Base-by-base conservation (phyloP, 2,888 invertebrate species). In the Thera britannica region DNA sequence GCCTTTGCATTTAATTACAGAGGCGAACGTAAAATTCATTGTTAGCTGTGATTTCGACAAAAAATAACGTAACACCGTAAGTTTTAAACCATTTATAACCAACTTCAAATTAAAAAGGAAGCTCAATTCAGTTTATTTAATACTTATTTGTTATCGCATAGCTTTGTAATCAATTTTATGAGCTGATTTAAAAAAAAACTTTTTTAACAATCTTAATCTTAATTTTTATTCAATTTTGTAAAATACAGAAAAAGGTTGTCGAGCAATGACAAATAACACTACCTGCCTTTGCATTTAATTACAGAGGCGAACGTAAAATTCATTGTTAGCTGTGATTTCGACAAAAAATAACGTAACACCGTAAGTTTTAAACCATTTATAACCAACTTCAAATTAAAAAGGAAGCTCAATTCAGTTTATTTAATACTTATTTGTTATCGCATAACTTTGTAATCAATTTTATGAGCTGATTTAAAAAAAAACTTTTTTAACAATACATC, bases 241-340 rank as follows among this genome's bases (percentile, higher is more conserved):
- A 7, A 48, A 11, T n/a, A 11, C 0, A 8, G 41, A 38, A 57
- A 67, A 67, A 54, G 6, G 62, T 62, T 67, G 62, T 9, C 58
- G 48, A 55, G 7, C 36, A n/a, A 44, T 62, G 58, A 8, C 36
- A 36, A 56, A 12, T 41, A 49, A 61, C 5, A 8, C n/a, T 41
- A 55, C n/a, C 36, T 38, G 57, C 38, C 2, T 6, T 49, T 63
- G 51, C 49, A 62, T 58, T 11, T 56, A 8, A 62, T 60, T 62
- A 63, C 59, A 63, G 35, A 56, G 63, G 34, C 59, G 8, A 2
- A 12, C 2, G 5, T 6, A 34, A 7, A 49, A 6, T 23, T 59
- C 65, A 68, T 63, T 63, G 44, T 60, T 51, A n/a, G 51, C 52
- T 51, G 36, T 23, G 55, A n/a, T 51, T 57, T 46, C 44, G 44